Base-by-base conservation (phyloP, 1,140 invertebrate genomes). In the Platorchestia sp. region DNA sequence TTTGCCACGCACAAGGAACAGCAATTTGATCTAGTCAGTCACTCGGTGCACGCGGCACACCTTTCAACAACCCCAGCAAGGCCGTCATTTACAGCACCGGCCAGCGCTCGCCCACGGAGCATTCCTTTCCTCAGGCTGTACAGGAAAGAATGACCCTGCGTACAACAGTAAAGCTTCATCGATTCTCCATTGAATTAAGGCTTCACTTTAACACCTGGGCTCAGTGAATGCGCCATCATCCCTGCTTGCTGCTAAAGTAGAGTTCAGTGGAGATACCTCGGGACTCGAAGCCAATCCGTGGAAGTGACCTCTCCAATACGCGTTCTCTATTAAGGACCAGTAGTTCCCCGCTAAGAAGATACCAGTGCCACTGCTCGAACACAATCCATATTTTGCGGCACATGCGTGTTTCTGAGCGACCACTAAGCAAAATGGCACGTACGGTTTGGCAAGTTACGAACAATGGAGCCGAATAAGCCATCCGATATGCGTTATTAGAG, bases 401-500 rank as follows among this genome's bases (percentile, higher is more conserved):
- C 59, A 75, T 75, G 59, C 59, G 59, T 75, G 59, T 75, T 75
- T 27, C 59, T 22, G 7, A 36, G 59, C 27, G 14, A 75, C 59
- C 59, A 75, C 59, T 36, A 75, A 75, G 59, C 59, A 75, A 75
- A 75, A 75, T 75, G 59, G 59, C 27, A 75, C 59, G 59, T 75
- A 75, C 59, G 59, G 87, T 89, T 42, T 44, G n/a, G 5, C 87
- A 89, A 89, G 87, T 89, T 89, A 89, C 41, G 43, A 44, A 44
- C 43, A 44, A 41, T 89, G 87, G 14, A 89, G 87, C 87, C 87
- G 87, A 89, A 27, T 75, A 75, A 75, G 87, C 87, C 87, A 89
- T 89, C n/a, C 87, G 87, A 89, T 89, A 89, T 44, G 87, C 41
- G 43, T 89, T 89, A 89, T 89, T 89, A 89, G 87, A 89, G 41